A percentile compares a stretch with the other conserved stretches of the same genome.
phyloP scores from a whole-genome alignment of 2,888 invertebrate species.

The Nomada goodeniana region DNA sequence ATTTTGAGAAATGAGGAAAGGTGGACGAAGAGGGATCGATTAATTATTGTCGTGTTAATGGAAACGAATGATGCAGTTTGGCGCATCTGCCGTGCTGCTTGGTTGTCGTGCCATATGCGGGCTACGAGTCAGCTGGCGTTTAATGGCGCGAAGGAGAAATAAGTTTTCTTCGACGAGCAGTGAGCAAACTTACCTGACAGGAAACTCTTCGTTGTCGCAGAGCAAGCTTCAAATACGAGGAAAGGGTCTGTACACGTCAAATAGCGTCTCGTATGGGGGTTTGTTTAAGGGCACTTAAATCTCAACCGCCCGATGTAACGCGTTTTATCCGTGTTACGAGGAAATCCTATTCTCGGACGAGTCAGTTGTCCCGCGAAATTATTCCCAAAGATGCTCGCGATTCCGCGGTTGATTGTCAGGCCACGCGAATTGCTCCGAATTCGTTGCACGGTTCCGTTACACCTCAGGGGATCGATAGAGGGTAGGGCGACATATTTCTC shows the following conservation, averaged over 20 bases:
- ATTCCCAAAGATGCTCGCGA: conserved; percentile 19
- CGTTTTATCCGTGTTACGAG: conserved; percentile 10
- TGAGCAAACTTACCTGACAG: background rate
- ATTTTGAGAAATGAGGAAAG: background rate
- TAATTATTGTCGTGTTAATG: conserved; percentile 28
- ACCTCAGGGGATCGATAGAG: background rate
- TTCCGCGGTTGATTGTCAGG: background rate
- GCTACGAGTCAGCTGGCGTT: background rate
- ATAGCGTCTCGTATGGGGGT: background rate
- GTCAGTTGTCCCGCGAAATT: conserved; percentile 8
- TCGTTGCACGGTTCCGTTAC: conserved; percentile 10
- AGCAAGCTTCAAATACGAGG: background rate
- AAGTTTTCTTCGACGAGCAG: conserved; percentile 4
- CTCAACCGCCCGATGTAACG: background rate
- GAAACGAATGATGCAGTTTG: conserved; percentile 23
- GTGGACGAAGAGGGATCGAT: conserved; percentile 29
- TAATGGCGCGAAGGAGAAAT: conserved; percentile 3
- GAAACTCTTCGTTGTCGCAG: background rate
- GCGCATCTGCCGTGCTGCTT: conserved; percentile 41
- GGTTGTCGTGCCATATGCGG: conserved; percentile 33
- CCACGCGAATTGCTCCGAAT: conserved; percentile 19
- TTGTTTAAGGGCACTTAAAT: conserved; percentile 29
- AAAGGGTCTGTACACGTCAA: background rate
- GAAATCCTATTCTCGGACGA: conserved; percentile 25
- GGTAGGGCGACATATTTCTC: conserved; percentile 17